Percentiles rank a stretch among this genome's conserved stretches.
Evolutionary conservation across 1,140 invertebrate species (phyloP).

Genomic region (Cyclina sinensis): DNA sequence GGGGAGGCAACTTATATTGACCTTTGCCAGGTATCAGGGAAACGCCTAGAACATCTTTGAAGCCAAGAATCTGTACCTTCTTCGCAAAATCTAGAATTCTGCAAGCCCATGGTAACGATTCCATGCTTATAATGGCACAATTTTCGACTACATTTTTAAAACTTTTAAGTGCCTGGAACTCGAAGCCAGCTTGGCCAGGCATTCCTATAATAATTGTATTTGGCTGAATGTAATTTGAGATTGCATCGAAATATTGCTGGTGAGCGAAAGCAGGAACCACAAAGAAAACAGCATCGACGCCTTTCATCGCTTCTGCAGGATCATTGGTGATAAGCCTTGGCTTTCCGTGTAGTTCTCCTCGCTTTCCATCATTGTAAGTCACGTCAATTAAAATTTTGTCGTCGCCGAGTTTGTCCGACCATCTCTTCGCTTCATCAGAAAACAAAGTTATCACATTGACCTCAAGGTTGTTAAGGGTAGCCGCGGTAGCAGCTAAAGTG

Average conservation of each 20-base stretch:
- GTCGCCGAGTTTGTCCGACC: slow-evolving; percentile 72
- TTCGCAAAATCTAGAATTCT: slow-evolving; percentile 75
- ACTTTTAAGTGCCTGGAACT: slow-evolving; percentile 75
- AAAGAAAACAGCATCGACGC: slow-evolving; percentile 76
- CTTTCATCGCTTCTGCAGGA: slow-evolving; percentile 71
- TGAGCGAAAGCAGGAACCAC: slow-evolving; percentile 77
- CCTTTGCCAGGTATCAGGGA: slow-evolving; percentile 68
- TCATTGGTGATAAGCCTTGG: slow-evolving; percentile 76
- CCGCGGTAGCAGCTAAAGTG: slow-evolving; percentile 76
- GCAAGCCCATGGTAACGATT: slow-evolving; percentile 78
- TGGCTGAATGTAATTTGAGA: slow-evolving; percentile 71
- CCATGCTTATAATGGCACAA: slow-evolving; percentile 74
- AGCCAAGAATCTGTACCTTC: slow-evolving; percentile 71
- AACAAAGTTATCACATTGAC: slow-evolving; percentile 77
- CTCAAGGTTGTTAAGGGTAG: slow-evolving; percentile 73
- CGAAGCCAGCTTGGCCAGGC: slow-evolving; percentile 80
- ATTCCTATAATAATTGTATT: slow-evolving; percentile 77
- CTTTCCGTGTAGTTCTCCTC: slow-evolving; percentile 66
- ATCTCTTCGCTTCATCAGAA: slow-evolving; percentile 80
- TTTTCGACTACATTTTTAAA: slow-evolving; percentile 60
- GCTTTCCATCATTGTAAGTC: slow-evolving; percentile 70
- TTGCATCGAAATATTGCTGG: slow-evolving; percentile 78
- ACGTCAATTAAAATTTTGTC: slow-evolving; percentile 72
- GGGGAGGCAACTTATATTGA: slow-evolving; percentile 59
- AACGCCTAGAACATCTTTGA: slow-evolving; percentile 72